Evolutionary conservation across 2,888 invertebrate genomes (phyloP), one percentile per base, ranked within the genome.

Genomic region (Panzeria rudis): DNA sequence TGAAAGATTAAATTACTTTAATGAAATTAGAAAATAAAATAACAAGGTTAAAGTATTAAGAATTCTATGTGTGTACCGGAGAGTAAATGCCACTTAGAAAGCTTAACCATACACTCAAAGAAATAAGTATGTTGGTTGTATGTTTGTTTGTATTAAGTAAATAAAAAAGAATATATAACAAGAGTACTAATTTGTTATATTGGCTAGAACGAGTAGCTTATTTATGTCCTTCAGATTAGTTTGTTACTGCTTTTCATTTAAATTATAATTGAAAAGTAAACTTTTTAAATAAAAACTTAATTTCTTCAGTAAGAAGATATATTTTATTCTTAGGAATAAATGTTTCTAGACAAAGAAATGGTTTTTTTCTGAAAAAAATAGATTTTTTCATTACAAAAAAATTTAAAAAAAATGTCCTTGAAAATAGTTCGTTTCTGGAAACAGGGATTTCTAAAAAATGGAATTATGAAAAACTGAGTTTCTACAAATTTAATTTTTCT

Each of bases 1-100:
- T 38, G 44, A 62, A 77, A 82, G 35, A 76, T 76, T 76, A 64
- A 76, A 76, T 64, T 71, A 64, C 64, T 77, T 76, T 76, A 76
- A 76, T 76, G 41, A 82, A 69, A 69, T 76, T 69, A 81, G 75
- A 75, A 69, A 66, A 64, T 56, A 47, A 79, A 72, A 56, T 56
- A 80, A 80, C 73, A 66, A 80, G 73, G 73, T 73, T 80, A 73
- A 66, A 80, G 66, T 80, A 66, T 73, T 80, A 80, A 68, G n/a
- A 73, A 50, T 50, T 52, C 32, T 62, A 2, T 52, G n/a, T 25
- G 25, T 73, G 23, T 50, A 59, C 13, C 44, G 35, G 38, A 41
- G 35, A 52, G 32, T 35, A 61, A 50, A 61, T 61, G 47, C 69
- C 75, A 76, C 54, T 76, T 47, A 41, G 47, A 66, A 41, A 56